A percentile compares a stretch with the other conserved stretches of the same genome.
Evolutionary conservation across 2,113 vertebrate species (phyloP).

Genomic region (Isurus oxyrinchus): DNA sequence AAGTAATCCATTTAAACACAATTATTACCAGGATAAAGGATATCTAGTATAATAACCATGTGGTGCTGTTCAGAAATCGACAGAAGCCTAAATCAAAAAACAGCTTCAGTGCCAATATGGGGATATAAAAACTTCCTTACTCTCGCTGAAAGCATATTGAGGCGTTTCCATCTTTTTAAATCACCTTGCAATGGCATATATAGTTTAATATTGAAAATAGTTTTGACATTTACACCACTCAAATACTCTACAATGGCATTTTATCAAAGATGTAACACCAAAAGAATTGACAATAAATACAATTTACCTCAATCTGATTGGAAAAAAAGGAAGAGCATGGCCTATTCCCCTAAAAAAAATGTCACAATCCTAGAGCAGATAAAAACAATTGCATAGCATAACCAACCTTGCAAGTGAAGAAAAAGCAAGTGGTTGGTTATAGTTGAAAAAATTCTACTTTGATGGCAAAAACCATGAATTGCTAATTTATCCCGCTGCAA

Average conservation of each 20-base stretch:
- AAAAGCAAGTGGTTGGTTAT: neutral
- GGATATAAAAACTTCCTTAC: neutral
- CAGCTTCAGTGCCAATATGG: neutral
- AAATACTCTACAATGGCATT: neutral
- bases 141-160: neutral
- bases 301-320: neutral
- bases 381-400: neutral
- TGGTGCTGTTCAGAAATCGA: neutral
- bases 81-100: neutral
- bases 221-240: neutral
- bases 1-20: neutral
- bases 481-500: neutral
- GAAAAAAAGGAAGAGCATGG: neutral
- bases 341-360: neutral
- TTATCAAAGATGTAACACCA: neutral
- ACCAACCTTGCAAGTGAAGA: neutral
- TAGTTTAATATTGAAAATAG: neutral
- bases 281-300: neutral
- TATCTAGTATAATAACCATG: neutral
- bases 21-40: too few relatives aligned
- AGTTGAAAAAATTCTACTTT: neutral
- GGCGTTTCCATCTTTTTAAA: neutral
- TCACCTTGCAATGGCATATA: neutral
- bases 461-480: neutral
- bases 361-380: neutral